Evolutionary conservation across 1,140 invertebrate genomes (phyloP), one percentile per base, ranked within the genome.

Genomic region (Mercenaria mercenaria): DNA sequence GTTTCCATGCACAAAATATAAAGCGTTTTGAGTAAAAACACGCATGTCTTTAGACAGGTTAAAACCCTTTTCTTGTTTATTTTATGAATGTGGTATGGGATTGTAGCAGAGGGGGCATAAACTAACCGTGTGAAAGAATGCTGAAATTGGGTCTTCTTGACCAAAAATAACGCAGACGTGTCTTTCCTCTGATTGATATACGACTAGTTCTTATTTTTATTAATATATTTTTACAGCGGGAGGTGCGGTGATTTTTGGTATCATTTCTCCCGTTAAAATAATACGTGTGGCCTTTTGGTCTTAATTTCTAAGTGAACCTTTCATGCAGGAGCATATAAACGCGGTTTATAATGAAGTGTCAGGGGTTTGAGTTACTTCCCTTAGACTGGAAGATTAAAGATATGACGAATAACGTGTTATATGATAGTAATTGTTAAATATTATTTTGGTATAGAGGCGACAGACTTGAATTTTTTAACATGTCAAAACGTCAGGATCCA

Each of bases 11-110:
- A 8, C n/a, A 56, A 15, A 79, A 37, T 56, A 56, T 29, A 79
- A 79, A 79, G 8, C 26, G 13, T 23, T 76, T 79, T 79, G 76
- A 79, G 76, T 37, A 79, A 59, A 79, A 79, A 56, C 76, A 79
- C 32, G 29, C 47, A 34, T 50, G n/a, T 41, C 47, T 39, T 50
- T 37, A 50, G 76, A 79, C 76, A 79, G 76, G 76, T 79, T 79
- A 79, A 79, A 79, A 79, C 47, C 76, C 47, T 79, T 79, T 79
- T 79, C 76, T 79, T 79, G 76, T 79, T 79, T 79, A 79, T 56
- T 79, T 56, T 79, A 56, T 79, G 76, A 56, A 79, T 59, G 34
- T 11, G 76, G 56, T 79, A 79, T 37, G 29, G 1, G 47, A 79
- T 79, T 56, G 32, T 23, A 26, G 56, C 26, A 47, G 23, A 20